Conservation (phyloP, 2,113 vertebrate genomes). For the Triplophysa siluroides region DNA sequence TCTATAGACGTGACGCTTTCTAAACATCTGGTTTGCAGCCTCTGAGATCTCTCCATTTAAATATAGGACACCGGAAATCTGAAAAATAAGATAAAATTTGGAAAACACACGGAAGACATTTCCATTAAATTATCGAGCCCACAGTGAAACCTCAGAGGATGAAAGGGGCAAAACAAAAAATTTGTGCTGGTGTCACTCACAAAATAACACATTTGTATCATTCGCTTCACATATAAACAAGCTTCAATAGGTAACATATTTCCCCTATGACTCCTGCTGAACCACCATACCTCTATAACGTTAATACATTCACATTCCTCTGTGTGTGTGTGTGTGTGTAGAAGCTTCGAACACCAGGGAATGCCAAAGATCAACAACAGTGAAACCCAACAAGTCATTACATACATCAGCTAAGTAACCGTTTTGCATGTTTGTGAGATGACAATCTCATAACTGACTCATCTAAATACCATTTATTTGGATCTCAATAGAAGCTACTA, state of each 20-base stretch:
- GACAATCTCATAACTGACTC: constrained; percentile 43
- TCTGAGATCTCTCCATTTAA: too few species aligned
- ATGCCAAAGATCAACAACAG: constrained; percentile 32
- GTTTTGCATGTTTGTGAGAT: constrained; percentile 28
- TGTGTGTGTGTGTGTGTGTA: constrained; percentile 16
- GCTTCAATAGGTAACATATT: constrained; percentile 38
- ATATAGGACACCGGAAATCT: background rate
- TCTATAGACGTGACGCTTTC: too few species aligned
- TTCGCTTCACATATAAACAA: constrained; percentile 17
- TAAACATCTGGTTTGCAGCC: too few species aligned
- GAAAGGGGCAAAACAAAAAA: background rate
- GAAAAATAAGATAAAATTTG: background rate
- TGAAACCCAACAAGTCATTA: constrained; percentile 43
- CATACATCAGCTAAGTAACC: constrained; percentile 30
- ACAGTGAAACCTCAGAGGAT: background rate
- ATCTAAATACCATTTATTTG: constrained; percentile 8
- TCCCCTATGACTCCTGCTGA: constrained; percentile 35
- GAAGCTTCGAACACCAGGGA: constrained; percentile 12
- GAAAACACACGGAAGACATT: background rate
- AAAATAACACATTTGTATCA: constrained; percentile 37
- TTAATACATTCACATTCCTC: constrained; percentile 38
- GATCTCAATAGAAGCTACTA: constrained; percentile 32
- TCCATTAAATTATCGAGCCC: background rate
- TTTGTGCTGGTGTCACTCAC: background rate
- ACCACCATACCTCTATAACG: constrained; percentile 22